Evolutionary conservation across 2,113 vertebrate genomes (phyloP), one percentile per base, ranked within the genome.

Genomic region (Vimba vimba): DNA sequence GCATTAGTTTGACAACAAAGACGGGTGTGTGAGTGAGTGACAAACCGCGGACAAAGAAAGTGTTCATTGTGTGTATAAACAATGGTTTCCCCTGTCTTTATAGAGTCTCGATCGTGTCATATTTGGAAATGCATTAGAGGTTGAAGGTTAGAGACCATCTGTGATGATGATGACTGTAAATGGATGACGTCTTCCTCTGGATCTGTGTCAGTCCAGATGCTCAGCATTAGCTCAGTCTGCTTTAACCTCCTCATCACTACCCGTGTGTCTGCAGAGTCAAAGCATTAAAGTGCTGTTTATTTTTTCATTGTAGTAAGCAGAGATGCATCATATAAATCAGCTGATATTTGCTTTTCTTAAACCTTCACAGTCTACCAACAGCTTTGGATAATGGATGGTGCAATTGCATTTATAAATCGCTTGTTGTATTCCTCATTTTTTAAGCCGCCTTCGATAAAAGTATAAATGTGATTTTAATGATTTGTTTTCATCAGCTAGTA

Each of bases 141-240:
- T 25, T 47, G 39, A 64, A 64, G 78, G 59, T 64, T 21, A 80
- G 43, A 64, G 78, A 64, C n/a, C 50, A 60, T 60, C 36, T 80
- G 78, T 62, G 57, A 21, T 62, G 3, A 21, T 62, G 3, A 4
- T 64, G 3, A 4, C 3, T 23, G 21, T 80, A 27, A 6, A 47
- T 45, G 39, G 55, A 80, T 80, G 78, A 64, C 78, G 78, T 80
- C 78, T 80, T 80, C 57, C 77, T 79, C 33, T 25, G 57, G 52
- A 30, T 80, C 13, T 47, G 78, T 64, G 78, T 64, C 36, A 27
- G 76, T 78, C 50, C 76, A 78, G 79, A 80, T 64, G 78, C 79
- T 47, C 59, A 62, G 47, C 79, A 80, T 64, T 30, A 64, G 59
- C 36, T 64, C 1, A 19, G 19, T 27, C 39, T 45, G 78, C 8